These are phyloP conservation scores for Drosophila parthenogenetica DNA, from an alignment of 2,888 invertebrate genomes.

Conservation along the genomic window DNA sequence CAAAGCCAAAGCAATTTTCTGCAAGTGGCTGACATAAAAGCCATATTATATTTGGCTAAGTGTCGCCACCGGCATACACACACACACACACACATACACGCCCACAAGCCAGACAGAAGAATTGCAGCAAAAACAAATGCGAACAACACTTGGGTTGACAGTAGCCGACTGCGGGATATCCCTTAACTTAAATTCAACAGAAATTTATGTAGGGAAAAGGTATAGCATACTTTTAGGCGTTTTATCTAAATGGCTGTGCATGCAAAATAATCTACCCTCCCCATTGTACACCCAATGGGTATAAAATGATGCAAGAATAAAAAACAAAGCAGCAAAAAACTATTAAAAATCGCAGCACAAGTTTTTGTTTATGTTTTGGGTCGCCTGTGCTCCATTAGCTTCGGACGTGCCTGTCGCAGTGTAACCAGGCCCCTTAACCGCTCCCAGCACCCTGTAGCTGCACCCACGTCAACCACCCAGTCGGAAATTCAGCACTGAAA, in stretches of 20 bases:
- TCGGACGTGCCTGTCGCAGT: constrained; percentile 61
- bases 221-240: too few species aligned
- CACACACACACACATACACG: constrained; percentile 3
- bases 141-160: too few species aligned
- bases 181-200: too few species aligned
- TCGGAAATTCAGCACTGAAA: too few species aligned
- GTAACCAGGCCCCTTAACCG: neutral
- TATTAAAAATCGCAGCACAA: constrained; percentile 75
- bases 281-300: neutral
- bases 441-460: neutral
- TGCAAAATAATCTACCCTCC: neutral
- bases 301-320: constrained; percentile 15
- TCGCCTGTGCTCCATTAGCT: constrained; percentile 74
- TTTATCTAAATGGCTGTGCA: too few species aligned
- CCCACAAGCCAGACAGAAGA: constrained; percentile 9
- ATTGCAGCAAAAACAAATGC: constrained; percentile 23
- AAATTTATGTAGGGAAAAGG: too few species aligned
- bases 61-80: constrained; percentile 70
- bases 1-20: constrained; percentile 69
- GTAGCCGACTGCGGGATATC: too few species aligned
- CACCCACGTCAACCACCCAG: too few species aligned
- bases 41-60: constrained; percentile 79
- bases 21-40: constrained; percentile 79
- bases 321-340: constrained; percentile 42
- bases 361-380: constrained; percentile 78